A percentile compares a stretch with the other conserved stretches of the same genome.
phyloP scores from a whole-genome alignment of 35 echinoderm and acorn worm genomes.

The Nesometra sesokonis region DNA sequence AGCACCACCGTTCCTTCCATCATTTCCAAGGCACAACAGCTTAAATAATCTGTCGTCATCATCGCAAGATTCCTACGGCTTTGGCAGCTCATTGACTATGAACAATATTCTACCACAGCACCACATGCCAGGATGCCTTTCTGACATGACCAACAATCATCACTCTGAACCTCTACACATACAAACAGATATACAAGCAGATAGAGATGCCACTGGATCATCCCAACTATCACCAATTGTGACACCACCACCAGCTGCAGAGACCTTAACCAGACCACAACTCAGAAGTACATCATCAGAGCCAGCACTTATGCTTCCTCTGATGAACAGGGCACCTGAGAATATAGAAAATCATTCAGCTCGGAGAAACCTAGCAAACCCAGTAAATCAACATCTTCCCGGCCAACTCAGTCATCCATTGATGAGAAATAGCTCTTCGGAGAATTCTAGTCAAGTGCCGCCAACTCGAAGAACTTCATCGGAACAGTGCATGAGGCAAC shows the following conservation, averaged over 20 bases:
- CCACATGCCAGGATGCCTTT: neutral
- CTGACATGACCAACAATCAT: neutral
- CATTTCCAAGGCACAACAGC: neutral
- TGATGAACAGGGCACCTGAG: neutral
- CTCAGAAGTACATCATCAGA: neutral
- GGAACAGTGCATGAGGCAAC: neutral
- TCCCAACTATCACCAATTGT: neutral
- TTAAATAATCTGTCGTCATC: neutral
- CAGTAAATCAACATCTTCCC: neutral
- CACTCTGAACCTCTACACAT: neutral
- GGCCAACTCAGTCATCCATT: neutral
- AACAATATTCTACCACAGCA: neutral
- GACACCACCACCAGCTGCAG: neutral
- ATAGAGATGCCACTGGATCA: neutral
- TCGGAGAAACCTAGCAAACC: neutral
- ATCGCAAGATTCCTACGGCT: neutral
- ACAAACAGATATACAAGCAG: neutral
- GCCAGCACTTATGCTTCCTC: neutral
- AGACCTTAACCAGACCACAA: neutral
- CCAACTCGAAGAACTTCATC: neutral
- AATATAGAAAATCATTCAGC: neutral
- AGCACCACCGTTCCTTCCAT: neutral
- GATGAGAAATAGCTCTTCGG: neutral
- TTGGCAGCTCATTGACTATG: neutral
- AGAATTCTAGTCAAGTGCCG: neutral